Base-by-base conservation (phyloP, 2,113 vertebrate genomes). In the Nothoprocta pentlandii region DNA sequence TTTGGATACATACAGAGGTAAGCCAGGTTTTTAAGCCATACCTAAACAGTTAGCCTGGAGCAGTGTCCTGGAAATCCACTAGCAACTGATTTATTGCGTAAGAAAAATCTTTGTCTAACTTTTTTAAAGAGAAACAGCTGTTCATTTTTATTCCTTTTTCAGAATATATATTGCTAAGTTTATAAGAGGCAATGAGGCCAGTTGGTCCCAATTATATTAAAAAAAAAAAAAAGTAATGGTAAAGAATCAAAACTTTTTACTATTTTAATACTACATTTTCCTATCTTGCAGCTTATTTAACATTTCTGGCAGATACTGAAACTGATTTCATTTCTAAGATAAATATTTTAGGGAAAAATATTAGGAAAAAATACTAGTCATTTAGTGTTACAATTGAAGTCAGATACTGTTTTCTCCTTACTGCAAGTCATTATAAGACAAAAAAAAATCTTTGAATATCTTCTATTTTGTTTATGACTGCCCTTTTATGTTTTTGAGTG, bases 1-100 rank as follows among this genome's bases (percentile, higher is more conserved):
- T 99, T 97, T 99, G 99, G 99, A 99, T 99, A 94, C 99, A 99
- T 96, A 99, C 99, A 23, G 98, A 99, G 98, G 99, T 99, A 98
- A 98, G 85, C 70, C 20, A 78, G 32, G 12, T 66, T 96, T 94
- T 90, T 93, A 92, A 93, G 83, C 91, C 95, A 95, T 96, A 93
- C 90, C 93, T 97, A 97, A 97, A 94, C 86, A 97, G 92, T 95
- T 97, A 96, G 95, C 94, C 96, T 97, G 64, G 89, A 96, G 95
- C 95, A 93, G 84, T 97, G 97, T 97, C 96, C 96, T 98, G 96
- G 93, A 98, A 98, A 97, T 95, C 74, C 67, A 95, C 97, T 97
- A 97, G 97, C 69, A 97, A 64, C 95, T 98, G 98, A 98, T 98
- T 98, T 98, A 98, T 98, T 97, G 97, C 97, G 98, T 98, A 98